A percentile compares a stretch with the other conserved stretches of the same genome.
phyloP scores from a whole-genome alignment of 2,113 vertebrate species.

The Triplophysa tibetana region DNA sequence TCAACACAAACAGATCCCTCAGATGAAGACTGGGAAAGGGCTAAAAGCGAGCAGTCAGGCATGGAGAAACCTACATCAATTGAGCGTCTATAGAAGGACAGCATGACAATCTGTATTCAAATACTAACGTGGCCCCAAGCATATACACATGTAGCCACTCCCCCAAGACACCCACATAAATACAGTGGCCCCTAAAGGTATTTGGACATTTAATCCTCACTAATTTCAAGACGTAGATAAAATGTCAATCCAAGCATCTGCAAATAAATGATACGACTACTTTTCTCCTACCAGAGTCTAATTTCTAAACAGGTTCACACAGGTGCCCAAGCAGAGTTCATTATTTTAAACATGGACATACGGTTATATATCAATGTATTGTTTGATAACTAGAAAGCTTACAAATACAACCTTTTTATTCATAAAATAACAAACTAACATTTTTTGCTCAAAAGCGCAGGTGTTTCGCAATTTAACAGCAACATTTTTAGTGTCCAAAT shows the following conservation, averaged over 20 bases:
- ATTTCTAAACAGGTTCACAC: too few species aligned
- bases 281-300: not conserved
- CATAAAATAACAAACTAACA: too few species aligned
- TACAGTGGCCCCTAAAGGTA: not conserved
- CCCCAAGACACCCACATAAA: constrained; percentile 6
- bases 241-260: not conserved
- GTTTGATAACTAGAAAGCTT: too few species aligned
- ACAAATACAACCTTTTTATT: too few species aligned
- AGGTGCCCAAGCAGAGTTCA: too few species aligned
- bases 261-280: not conserved
- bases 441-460: too few species aligned
- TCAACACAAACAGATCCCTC: constrained; percentile 36
- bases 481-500: too few species aligned
- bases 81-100: constrained; percentile 10
- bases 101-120: constrained; percentile 19
- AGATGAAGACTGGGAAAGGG: constrained; percentile 27
- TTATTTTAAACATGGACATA: too few species aligned
- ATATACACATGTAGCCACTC: constrained; percentile 14
- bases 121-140: constrained; percentile 29
- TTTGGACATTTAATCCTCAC: not conserved
- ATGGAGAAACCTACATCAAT: constrained; percentile 28
- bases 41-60: constrained; percentile 33
- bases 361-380: too few species aligned
- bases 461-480: too few species aligned
- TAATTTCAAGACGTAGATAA: not conserved